These are phyloP conservation scores for Clarias platycephalus DNA, from an alignment of 2,797 vertebrate genomes.

Conservation along the genomic window DNA sequence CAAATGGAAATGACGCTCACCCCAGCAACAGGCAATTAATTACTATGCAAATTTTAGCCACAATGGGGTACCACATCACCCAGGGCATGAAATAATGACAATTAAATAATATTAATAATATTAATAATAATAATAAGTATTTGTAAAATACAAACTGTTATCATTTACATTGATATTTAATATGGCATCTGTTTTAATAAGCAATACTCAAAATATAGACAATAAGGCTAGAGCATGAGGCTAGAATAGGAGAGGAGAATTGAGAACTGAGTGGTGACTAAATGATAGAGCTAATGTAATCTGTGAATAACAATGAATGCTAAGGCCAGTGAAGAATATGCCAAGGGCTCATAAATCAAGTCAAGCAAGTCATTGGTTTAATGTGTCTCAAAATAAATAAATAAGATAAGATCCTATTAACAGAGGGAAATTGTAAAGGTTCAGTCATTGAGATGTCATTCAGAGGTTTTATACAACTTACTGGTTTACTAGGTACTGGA, in stretches of 20 bases:
- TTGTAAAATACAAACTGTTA: background rate
- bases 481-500: background rate
- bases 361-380: background rate
- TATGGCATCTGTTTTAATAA: background rate
- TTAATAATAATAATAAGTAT: background rate
- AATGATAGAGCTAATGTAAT: background rate
- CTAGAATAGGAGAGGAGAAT: background rate
- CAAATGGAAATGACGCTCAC: conserved; percentile 51
- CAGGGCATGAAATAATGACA: background rate
- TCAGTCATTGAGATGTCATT: background rate
- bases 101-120: background rate
- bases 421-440: background rate
- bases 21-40: conserved; percentile 50
- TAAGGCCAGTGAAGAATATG: background rate
- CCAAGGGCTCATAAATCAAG: background rate
- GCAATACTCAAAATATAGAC: background rate
- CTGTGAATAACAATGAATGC: background rate
- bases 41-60: conserved; percentile 50
- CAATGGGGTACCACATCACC: background rate
- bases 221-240: too few species aligned
- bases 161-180: background rate
- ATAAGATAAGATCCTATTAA: background rate
- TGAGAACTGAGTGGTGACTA: background rate
- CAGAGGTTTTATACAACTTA: background rate
- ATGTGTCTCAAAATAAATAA: background rate